phyloP scores from a whole-genome alignment of 2,113 vertebrate genomes.

The Reinhardtius hippoglossoides region DNA sequence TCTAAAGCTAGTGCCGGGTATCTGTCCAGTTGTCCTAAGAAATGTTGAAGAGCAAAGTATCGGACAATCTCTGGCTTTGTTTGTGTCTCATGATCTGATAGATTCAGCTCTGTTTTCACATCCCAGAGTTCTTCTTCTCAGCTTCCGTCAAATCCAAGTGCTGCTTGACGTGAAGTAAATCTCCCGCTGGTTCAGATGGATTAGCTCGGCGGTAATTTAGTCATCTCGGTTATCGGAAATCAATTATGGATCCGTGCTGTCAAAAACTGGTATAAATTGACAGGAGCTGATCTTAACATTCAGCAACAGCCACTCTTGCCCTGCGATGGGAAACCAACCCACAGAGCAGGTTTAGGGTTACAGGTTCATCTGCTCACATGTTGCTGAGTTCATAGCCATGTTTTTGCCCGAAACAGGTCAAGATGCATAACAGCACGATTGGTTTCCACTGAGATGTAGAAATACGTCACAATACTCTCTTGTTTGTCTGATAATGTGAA shows the following conservation, averaged over 20 bases:
- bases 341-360: too few species aligned
- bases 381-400: background rate
- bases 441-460: background rate
- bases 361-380: too few species aligned
- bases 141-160: background rate
- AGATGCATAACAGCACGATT: background rate
- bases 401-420: background rate
- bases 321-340: background rate
- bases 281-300: slow-evolving; percentile 3
- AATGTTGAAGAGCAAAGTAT: too few species aligned
- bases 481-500: too few species aligned
- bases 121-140: background rate
- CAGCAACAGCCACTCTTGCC: background rate
- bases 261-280: slow-evolving; percentile 12
- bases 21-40: too few species aligned
- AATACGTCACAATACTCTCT: too few species aligned
- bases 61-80: background rate
- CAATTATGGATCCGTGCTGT: slow-evolving; percentile 26
- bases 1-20: too few species aligned
- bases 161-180: slow-evolving; percentile 5
- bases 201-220: slow-evolving; percentile 15
- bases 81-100: background rate
- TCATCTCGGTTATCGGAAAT: slow-evolving; percentile 28
- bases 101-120: background rate
- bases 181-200: background rate